These are phyloP conservation scores for Melinaea menophilus DNA, from an alignment of 2,888 invertebrate species.

Conservation along the genomic window DNA sequence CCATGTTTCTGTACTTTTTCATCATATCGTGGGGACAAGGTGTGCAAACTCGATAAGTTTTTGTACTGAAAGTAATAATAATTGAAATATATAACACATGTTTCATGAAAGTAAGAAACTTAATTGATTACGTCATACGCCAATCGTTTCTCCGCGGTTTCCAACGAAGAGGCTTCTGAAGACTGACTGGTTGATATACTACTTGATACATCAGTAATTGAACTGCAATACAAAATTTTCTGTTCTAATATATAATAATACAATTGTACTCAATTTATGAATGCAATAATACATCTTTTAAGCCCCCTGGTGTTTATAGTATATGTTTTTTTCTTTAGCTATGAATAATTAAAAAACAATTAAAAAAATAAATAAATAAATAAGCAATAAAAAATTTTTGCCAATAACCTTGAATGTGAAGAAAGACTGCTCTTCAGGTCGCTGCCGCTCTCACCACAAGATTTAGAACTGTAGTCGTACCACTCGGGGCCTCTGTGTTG, in stretches of 20 bases:
- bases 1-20: constrained; percentile 45
- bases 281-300: background rate
- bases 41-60: constrained; percentile 46
- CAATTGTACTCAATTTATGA: no score
- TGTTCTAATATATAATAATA: background rate
- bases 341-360: no score
- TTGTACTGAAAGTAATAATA: constrained; percentile 36
- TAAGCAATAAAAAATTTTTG: background rate
- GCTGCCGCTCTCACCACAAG: constrained; percentile 33
- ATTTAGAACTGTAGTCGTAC: constrained; percentile 38
- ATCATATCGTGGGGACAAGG: constrained; percentile 55
- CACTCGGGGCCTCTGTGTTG: constrained; percentile 52
- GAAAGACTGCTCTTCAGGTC: constrained; percentile 25
- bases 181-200: constrained; percentile 34
- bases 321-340: no score
- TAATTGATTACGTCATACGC: constrained; percentile 40
- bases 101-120: no score
- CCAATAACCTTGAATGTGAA: constrained; percentile 18
- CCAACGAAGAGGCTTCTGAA: constrained; percentile 50
- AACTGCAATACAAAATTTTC: constrained; percentile 29
- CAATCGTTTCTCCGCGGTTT: constrained; percentile 44
- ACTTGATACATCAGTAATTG: constrained; percentile 30
- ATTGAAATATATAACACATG: background rate
- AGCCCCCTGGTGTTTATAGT: no score
- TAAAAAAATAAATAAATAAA: background rate